Percentiles rank a stretch among this genome's conserved stretches.
Evolutionary conservation across 2,797 vertebrate species (phyloP).

Genomic region (Rhinichthys osculus): DNA sequence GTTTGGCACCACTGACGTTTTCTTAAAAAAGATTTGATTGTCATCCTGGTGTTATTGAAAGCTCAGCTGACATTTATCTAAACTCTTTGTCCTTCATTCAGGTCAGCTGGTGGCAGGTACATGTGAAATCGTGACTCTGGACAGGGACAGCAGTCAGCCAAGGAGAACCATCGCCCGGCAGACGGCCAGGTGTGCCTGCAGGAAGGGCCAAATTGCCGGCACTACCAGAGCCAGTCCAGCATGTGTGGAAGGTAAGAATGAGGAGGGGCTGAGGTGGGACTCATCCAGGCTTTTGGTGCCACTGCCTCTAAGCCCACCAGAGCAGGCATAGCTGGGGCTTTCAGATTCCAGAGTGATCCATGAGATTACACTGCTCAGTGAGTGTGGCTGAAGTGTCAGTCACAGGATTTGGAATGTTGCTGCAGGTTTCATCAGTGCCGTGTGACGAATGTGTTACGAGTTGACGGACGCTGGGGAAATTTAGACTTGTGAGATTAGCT

Average conservation of each 20-base stretch:
- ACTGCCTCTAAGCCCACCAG: slow-evolving; percentile 49
- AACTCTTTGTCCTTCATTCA: slow-evolving; percentile 68
- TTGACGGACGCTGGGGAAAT: slow-evolving; percentile 56
- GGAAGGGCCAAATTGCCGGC: slow-evolving; percentile 98
- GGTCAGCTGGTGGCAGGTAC: slow-evolving; percentile 97
- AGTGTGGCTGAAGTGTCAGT: slow-evolving; percentile 52
- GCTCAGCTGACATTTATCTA: slow-evolving; percentile 17
- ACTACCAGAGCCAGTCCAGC: slow-evolving; percentile 97
- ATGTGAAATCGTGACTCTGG: slow-evolving; percentile 98
- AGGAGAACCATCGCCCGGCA: slow-evolving; percentile 97
- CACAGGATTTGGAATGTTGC: slow-evolving; percentile 60
- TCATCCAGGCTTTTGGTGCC: slow-evolving; percentile 53
- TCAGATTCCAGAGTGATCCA: slow-evolving; percentile 56
- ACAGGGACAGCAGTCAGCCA: slow-evolving; percentile 98
- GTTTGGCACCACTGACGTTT: background rate
- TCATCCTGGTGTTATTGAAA: background rate
- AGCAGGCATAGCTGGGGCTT: slow-evolving; percentile 46
- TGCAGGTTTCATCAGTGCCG: slow-evolving; percentile 67
- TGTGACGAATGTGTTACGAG: slow-evolving; percentile 62
- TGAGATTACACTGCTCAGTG: slow-evolving; percentile 58
- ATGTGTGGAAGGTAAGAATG: slow-evolving; percentile 95
- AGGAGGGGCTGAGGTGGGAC: slow-evolving; percentile 30
- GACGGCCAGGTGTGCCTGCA: slow-evolving; percentile 98
- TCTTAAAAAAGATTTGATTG: background rate
- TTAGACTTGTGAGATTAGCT: slow-evolving; percentile 41